These are phyloP conservation scores for Nannospalax galili DNA, from an alignment of 2,113 vertebrate species.

Conservation along the genomic window DNA sequence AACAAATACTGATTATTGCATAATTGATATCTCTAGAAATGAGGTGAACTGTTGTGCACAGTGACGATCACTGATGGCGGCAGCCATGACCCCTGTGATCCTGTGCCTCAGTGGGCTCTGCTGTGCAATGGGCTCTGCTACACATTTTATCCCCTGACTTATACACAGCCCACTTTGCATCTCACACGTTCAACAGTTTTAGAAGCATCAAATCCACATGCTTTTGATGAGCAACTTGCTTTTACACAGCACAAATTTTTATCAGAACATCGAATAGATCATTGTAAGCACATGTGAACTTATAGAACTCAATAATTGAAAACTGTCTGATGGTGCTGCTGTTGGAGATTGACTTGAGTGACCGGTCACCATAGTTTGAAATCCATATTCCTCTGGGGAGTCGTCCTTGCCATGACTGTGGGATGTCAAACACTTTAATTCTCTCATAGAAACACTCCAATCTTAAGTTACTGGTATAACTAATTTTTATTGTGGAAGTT, in stretches of 20 bases:
- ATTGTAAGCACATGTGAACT: not conserved
- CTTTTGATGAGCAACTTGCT: not conserved
- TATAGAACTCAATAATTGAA: conserved; percentile 54
- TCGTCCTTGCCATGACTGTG: not conserved
- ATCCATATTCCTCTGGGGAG: conserved; percentile 50
- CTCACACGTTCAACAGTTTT: not conserved
- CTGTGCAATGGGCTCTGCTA: not conserved
- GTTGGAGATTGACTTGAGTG: conserved; percentile 66
- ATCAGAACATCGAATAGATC: not conserved
- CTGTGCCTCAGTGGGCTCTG: not conserved
- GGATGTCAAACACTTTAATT: conserved; percentile 50
- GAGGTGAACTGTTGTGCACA: not conserved
- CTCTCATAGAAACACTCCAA: conserved; percentile 35
- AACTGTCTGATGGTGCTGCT: conserved; percentile 51
- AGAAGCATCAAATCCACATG: not conserved
- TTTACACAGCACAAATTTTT: conserved; percentile 8
- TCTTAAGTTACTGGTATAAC: conserved; percentile 12
- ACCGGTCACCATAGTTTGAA: conserved; percentile 66
- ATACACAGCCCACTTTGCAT: not conserved
- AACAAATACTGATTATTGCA: not conserved
- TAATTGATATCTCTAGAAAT: conserved; percentile 25
- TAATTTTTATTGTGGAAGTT: conserved; percentile 43
- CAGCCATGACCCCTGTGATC: not conserved
- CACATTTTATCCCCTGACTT: not conserved
- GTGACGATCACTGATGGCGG: not conserved